Conservation (phyloP, 2,797 vertebrate genomes). For the Peromyscus melanophrys region DNA sequence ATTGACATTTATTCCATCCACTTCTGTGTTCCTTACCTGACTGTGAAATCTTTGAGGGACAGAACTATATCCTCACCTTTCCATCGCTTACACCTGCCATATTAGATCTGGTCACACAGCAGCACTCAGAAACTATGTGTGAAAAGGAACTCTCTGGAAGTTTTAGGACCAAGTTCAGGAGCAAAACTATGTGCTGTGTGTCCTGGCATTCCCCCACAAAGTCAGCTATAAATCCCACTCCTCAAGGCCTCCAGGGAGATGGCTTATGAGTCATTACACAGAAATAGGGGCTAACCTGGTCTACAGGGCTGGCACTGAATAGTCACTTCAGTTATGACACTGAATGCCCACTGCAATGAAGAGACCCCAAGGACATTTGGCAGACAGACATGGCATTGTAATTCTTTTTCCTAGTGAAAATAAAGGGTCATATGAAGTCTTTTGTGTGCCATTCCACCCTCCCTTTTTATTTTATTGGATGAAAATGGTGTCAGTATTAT, state of each 20-base stretch:
- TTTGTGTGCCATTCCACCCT: neutral
- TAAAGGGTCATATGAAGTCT: constrained; percentile 60
- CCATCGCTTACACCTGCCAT: neutral
- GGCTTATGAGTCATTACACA: neutral
- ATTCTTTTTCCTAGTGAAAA: constrained; percentile 56
- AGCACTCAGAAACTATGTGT: neutral
- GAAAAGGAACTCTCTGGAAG: neutral
- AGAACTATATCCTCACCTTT: neutral
- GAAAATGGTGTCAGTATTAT: constrained; percentile 64
- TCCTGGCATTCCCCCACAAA: neutral
- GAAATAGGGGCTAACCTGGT: neutral
- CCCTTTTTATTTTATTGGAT: constrained; percentile 57
- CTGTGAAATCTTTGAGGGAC: neutral
- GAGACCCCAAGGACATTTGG: constrained; percentile 15
- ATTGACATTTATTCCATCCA: neutral
- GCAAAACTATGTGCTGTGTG: neutral
- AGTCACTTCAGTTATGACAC: neutral
- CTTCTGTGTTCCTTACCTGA: neutral
- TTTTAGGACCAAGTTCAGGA: neutral
- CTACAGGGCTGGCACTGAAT: neutral
- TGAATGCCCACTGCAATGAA: neutral
- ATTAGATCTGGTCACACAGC: neutral
- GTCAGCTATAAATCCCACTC: constrained; percentile 21
- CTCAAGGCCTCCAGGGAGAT: neutral
- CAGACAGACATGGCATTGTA: constrained; percentile 26